Evolutionary conservation across 1,140 invertebrate species (phyloP).

Genomic region (Steinernema feltiae): DNA sequence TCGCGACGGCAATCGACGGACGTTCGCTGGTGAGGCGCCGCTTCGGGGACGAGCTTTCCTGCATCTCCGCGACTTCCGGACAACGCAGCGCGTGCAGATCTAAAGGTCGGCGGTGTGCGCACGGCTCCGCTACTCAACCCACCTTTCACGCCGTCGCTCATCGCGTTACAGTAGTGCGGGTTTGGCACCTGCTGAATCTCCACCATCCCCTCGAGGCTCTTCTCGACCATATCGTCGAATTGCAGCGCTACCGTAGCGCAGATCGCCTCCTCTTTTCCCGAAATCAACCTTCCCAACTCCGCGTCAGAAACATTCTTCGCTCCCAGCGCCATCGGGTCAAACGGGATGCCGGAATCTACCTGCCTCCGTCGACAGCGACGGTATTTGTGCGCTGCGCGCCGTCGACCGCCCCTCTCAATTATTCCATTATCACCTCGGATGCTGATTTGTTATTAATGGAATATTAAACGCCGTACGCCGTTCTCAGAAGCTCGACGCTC

Average conservation of each 20-base stretch:
- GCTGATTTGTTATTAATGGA: conserved; percentile 7
- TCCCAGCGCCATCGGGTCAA: neutral
- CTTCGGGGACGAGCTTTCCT: neutral
- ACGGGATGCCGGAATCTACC: neutral
- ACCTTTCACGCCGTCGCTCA: neutral
- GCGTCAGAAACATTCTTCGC: neutral
- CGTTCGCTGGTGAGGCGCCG: neutral
- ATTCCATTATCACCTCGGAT: conserved; percentile 5
- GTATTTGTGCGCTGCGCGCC: neutral
- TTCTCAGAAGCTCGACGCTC: neutral
- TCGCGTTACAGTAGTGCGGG: neutral
- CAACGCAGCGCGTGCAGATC: neutral
- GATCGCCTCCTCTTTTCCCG: neutral
- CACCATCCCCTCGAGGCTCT: neutral
- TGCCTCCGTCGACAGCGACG: neutral
- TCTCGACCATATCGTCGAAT: neutral
- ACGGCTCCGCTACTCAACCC: neutral
- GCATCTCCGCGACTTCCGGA: neutral
- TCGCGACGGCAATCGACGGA: conserved; percentile 33
- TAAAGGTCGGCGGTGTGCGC: neutral
- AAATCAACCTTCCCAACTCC: neutral
- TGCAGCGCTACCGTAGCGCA: neutral
- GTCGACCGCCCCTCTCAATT: neutral
- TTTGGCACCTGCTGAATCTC: neutral
- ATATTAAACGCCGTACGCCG: neutral